Conservation (phyloP, 2,888 invertebrate species). For the Drosophila colorata region DNA sequence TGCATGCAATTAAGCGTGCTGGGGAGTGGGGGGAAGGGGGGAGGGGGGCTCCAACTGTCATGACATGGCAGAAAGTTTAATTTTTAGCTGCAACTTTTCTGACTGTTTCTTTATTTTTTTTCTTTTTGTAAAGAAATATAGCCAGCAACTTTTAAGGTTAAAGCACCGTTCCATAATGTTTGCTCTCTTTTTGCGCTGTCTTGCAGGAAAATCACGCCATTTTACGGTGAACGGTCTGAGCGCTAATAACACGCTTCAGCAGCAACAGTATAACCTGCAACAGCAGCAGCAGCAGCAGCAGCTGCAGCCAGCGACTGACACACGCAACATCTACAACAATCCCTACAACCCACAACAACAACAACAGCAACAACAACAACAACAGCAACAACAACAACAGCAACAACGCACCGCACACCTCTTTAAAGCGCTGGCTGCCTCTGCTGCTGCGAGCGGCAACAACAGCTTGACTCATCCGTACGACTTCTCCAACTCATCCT, state of each 20-base stretch:
- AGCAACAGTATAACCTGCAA: slow-evolving; percentile 86
- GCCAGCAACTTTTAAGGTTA: slow-evolving; percentile 11
- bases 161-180: slow-evolving; percentile 3
- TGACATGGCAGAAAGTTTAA: slow-evolving; percentile 55
- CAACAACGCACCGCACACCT: slow-evolving; percentile 79
- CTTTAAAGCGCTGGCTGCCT: slow-evolving; percentile 79
- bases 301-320: slow-evolving; percentile 85
- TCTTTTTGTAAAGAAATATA: slow-evolving; percentile 19
- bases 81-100: slow-evolving; percentile 47
- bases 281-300: slow-evolving; percentile 82
- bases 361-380: no score
- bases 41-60: slow-evolving; percentile 47
- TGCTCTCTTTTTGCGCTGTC: background rate
- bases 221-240: slow-evolving; percentile 88
- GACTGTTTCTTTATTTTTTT: slow-evolving; percentile 11
- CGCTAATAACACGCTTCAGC: slow-evolving; percentile 82
- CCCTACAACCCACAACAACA: slow-evolving; percentile 83
- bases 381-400: slow-evolving; percentile 78
- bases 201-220: slow-evolving; percentile 90
- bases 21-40: slow-evolving; percentile 1
- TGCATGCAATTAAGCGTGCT: slow-evolving; percentile 75
- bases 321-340: slow-evolving; percentile 87
- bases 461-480: slow-evolving; percentile 78
- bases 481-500: slow-evolving; percentile 82
- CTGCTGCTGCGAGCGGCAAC: slow-evolving; percentile 63